Base-by-base conservation (phyloP, 2,797 vertebrate genomes). In the Pangasius larnaudii region DNA sequence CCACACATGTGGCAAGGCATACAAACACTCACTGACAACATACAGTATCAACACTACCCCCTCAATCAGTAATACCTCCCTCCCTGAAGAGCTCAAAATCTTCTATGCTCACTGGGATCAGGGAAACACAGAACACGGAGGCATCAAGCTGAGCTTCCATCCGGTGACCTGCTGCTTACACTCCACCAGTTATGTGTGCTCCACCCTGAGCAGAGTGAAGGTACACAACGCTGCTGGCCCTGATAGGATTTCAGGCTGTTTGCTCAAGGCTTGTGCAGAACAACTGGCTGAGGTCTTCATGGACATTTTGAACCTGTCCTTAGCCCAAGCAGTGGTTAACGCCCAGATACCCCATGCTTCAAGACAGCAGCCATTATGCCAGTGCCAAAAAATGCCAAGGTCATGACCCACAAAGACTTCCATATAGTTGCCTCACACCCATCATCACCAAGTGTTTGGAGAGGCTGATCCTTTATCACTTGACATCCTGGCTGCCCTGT, bases 1-100 rank as follows among this genome's bases (percentile, higher is more conserved):
- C 13, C 33, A 51, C 1, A 11, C 30, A 88, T 77, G 80, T 74
- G 53, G 51, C 79, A 87, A 5, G 87, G 46, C 39, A 49, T 69
- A 10, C 22, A 77, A 77, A 77, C 61, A 85, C 8, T 27, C 14
- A 46, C 24, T 42, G 24, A 69, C 71, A 42, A 10, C 61, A 42
- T 3, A 51, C 46, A 77, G 27, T 72, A 27, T 33, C 51, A 87
- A 19, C 14, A 61, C 6, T 33, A 36, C 56, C 7, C 36, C 19
- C 16, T 49, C 81, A 18, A 84, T 22, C 42, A 14, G 16, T 19
- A 11, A 30, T 51, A 0, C 5, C 2, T 16, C 42, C 7, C 42
- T 33, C 5, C 3, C 9, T 3, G 14, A 69, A 30, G 42, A 69
- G 24, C 4, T 83, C 36, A 84, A n/a, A 5, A n/a, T 27, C 14